These are phyloP conservation scores for Atrichornis clamosus DNA, from an alignment of 2,113 vertebrate species.

Conservation along the genomic window DNA sequence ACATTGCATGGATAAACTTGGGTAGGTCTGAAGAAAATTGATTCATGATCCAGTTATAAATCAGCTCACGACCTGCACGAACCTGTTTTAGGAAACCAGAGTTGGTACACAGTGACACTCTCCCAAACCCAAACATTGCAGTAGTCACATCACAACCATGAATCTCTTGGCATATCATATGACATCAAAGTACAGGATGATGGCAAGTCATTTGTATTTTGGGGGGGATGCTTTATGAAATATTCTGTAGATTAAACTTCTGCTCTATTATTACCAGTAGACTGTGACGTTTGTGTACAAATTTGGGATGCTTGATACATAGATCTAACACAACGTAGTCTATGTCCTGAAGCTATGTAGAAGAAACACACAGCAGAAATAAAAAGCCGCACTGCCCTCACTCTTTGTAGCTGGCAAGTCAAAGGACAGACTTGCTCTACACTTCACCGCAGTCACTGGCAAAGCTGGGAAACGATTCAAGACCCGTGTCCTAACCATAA, in stretches of 20 bases:
- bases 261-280: neutral
- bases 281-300: neutral
- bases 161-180: neutral
- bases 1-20: neutral
- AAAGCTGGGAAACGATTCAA: neutral
- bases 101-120: neutral
- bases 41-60: neutral
- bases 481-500: neutral
- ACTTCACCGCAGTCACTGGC: neutral
- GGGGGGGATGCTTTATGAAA: neutral
- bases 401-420: neutral
- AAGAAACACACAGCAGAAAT: neutral
- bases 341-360: neutral
- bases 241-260: neutral
- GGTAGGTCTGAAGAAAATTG: neutral
- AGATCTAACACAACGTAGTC: accelerated
- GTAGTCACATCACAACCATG: neutral
- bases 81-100: neutral
- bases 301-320: neutral
- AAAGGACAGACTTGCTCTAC: neutral
- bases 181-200: neutral
- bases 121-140: neutral
- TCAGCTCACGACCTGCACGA: neutral
- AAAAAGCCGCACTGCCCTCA: neutral
- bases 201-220: neutral